These are phyloP conservation scores for Erebia epiphron DNA, from an alignment of 2,888 invertebrate genomes.

Conservation along the genomic window DNA sequence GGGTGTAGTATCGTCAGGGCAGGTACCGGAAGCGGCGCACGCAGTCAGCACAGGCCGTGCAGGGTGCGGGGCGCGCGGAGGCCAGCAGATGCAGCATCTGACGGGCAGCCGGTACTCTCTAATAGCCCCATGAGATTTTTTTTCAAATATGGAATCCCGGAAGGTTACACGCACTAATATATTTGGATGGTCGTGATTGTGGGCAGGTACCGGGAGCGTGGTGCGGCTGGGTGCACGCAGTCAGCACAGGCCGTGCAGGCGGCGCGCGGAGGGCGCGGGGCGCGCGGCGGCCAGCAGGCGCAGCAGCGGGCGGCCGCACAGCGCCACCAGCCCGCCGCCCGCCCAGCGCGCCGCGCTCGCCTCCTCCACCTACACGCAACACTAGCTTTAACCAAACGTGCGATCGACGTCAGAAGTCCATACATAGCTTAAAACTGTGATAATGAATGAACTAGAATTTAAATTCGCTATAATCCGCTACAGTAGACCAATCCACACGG, in stretches of 20 bases:
- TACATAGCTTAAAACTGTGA: too few relatives aligned
- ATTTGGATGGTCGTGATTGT: background rate
- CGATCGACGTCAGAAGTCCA: too few relatives aligned
- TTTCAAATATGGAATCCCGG: too few relatives aligned
- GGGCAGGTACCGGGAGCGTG: background rate
- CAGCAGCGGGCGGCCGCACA: constrained; percentile 73
- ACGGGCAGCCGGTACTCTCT: too few relatives aligned
- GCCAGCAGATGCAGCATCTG: constrained; percentile 72
- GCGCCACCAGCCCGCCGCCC: constrained; percentile 67
- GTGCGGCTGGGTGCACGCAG: background rate
- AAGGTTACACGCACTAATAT: too few relatives aligned
- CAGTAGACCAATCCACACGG: too few relatives aligned
- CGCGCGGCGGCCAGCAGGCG: constrained; percentile 80
- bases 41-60: constrained; percentile 67
- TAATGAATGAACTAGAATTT: too few relatives aligned
- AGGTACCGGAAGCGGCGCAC: background rate
- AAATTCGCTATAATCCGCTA: too few relatives aligned
- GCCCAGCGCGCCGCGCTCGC: constrained; percentile 78
- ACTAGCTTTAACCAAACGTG: background rate
- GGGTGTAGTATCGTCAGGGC: background rate
- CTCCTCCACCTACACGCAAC: constrained; percentile 85
- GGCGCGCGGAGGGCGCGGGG: constrained; percentile 64
- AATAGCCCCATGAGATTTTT: too few relatives aligned
- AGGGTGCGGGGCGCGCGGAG: constrained; percentile 74
- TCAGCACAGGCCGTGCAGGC: constrained; percentile 73